Conservation (phyloP, 2,797 vertebrate species). For the Lemur catta region DNA sequence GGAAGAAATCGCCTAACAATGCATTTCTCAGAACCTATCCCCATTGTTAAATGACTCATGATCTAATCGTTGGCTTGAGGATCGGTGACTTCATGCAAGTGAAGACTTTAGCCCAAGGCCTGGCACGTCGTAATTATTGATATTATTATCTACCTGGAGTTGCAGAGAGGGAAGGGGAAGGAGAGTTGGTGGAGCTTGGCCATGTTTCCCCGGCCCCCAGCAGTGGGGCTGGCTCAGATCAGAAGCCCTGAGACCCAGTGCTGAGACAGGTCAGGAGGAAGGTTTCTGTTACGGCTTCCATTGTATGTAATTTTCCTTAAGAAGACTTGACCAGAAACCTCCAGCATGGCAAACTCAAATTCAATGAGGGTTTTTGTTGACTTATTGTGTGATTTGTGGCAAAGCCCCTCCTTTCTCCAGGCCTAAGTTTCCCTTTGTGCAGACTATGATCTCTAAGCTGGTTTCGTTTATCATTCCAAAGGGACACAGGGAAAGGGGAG, state of each 20-base stretch:
- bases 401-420: neutral
- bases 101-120: neutral
- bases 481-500: neutral
- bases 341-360: neutral
- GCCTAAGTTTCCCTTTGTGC: neutral
- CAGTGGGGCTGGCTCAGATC: neutral
- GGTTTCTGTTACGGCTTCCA: neutral
- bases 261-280: neutral
- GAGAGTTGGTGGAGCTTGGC: neutral
- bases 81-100: neutral
- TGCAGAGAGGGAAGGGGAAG: neutral
- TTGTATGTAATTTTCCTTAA: neutral
- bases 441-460: neutral
- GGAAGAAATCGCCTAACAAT: neutral
- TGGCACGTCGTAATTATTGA: neutral
- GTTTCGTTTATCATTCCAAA: neutral
- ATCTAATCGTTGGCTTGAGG: neutral
- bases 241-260: neutral
- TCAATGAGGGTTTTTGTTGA: neutral
- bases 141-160: neutral
- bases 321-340: neutral
- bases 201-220: neutral
- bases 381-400: neutral
- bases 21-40: neutral
- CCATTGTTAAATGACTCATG: neutral